Evolutionary conservation across 1,140 invertebrate genomes (phyloP), one percentile per base, ranked within the genome.

Genomic region (Zaprionus lachaisei): DNA sequence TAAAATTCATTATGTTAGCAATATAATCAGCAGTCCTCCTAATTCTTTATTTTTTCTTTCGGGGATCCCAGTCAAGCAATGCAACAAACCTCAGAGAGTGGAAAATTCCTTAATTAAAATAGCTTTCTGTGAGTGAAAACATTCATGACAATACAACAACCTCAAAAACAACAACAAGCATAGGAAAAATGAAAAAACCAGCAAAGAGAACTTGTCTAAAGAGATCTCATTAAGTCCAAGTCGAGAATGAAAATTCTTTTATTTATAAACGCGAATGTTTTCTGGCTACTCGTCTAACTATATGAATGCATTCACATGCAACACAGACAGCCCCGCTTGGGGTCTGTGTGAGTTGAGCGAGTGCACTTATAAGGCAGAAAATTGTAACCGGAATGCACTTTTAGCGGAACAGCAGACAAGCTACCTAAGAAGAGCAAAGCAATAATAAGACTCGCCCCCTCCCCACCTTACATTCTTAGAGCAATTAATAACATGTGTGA

Each of bases 21-120:
- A 44, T 11, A 11, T 34, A 9, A 44, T 17, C 7, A 44, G 6
- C 6, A 17, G 7, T 44, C 5, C n/a, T 3, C 1, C 9, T 9
- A 17, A 44, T 44, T 17, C n/a, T 7, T 9, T 44, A 0, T 44
- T 17, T 47, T 47, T n/a, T n/a, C 3, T 17, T 44, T 4, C 4
- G 9, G 15, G 6, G n/a, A 56, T 56, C 57, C 28, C 63, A 54
- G 14, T 20, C 28, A 67, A 62, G 65, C 38, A 60, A 77, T 56
- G 63, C 63, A 72, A 28, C 15, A 55, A 72, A 58, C 57, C 56
- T 22, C 66, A 65, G 49, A 26, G 77, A 58, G 56, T 65, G 67
- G n/a, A 47, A 89, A 84, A 87, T 84, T 81, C 81, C 72, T 81
- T 84, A 89, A 89, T 89, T 87, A 81, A 89, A 87, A 89, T 89